phyloP scores from a whole-genome alignment of 2,797 vertebrate genomes.

The Amphiprion clarkii region DNA sequence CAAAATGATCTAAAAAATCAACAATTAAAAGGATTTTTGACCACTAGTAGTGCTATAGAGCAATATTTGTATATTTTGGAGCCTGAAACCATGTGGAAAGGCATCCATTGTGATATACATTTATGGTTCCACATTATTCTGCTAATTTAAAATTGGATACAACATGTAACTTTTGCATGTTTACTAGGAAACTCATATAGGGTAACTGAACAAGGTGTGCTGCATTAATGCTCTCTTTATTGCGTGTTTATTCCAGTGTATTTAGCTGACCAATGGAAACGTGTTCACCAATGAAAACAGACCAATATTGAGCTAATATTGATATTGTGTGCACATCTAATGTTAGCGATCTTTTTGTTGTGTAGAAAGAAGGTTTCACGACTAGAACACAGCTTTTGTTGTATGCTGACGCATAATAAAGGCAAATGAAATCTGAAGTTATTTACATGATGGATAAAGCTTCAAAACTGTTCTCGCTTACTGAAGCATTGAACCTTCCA shows the following conservation, averaged over 20 bases:
- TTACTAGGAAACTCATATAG: too few species aligned
- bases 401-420: not conserved
- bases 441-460: slow-evolving; percentile 10
- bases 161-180: not conserved
- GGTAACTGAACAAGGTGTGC: too few species aligned
- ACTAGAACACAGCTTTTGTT: not conserved
- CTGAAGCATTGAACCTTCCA: slow-evolving; percentile 31
- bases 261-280: not conserved
- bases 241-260: too few species aligned
- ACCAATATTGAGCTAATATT: not conserved
- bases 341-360: not conserved
- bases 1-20: too few species aligned
- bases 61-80: too few species aligned
- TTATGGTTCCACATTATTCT: not conserved
- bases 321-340: not conserved
- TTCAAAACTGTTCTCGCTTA: not conserved
- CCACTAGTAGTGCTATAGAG: too few species aligned
- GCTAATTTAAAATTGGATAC: not conserved
- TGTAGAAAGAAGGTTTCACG: not conserved
- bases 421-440: not conserved
- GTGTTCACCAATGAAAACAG: not conserved
- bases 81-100: too few species aligned
- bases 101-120: not conserved
- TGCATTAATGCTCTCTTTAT: too few species aligned
- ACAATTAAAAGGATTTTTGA: too few species aligned